phyloP scores from a whole-genome alignment of 2,113 vertebrate species.

The Etheostoma cragini region DNA sequence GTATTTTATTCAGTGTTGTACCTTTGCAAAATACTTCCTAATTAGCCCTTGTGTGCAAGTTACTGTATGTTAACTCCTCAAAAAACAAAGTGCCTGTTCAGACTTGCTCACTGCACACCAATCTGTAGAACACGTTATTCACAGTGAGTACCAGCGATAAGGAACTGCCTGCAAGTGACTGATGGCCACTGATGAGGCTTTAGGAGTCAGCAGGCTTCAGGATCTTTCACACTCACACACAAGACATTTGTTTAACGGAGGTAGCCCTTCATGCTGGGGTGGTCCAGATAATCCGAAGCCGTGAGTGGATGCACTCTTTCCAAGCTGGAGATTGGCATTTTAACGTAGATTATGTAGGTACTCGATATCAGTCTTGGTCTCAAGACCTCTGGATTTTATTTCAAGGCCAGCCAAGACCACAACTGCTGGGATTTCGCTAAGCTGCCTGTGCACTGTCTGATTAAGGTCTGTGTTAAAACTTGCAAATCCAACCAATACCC shows the following conservation, averaged over 20 bases:
- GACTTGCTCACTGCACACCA: neutral
- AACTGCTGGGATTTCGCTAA: no score
- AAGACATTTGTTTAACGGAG: constrained; percentile 1
- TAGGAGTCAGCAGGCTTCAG: constrained; percentile 7
- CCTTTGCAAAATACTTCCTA: neutral
- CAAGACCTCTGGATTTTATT: no score
- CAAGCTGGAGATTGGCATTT: neutral
- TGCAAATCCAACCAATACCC: no score
- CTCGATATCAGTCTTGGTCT: no score
- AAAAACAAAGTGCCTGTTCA: neutral
- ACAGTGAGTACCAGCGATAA: constrained; percentile 11
- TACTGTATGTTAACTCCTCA: neutral
- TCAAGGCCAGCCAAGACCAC: no score
- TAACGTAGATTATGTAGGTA: no score
- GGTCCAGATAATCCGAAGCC: constrained; percentile 6
- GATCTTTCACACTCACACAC: neutral
- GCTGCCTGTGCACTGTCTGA: no score
- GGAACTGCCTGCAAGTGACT: neutral
- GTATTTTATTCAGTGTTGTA: neutral
- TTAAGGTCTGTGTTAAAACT: no score
- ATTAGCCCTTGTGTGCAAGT: neutral
- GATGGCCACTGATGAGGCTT: neutral
- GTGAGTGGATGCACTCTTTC: constrained; percentile 1
- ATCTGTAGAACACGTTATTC: neutral
- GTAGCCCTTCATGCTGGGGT: constrained; percentile 29